Base-by-base conservation (phyloP, 2,797 vertebrate genomes). In the Hippocampus kuda region DNA sequence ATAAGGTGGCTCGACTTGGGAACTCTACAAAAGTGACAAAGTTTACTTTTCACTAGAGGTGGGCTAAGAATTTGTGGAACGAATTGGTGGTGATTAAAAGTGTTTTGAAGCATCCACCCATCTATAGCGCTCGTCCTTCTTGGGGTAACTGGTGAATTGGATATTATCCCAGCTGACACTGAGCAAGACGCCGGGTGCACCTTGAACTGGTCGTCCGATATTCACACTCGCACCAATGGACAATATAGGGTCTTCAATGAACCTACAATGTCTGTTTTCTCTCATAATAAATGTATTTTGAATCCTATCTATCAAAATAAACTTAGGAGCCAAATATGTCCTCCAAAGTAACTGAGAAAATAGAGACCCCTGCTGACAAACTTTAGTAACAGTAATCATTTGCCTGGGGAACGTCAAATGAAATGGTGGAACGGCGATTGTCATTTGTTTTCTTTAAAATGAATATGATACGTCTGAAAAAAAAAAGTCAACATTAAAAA, bases 301-400 rank as follows among this genome's bases (percentile, higher is more conserved):
- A 61, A 68, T 65, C 63, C 6, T 26, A 30, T 3, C 18, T 64
- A 24, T 30, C 26, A 49, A 51, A 65, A 66, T 53, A 53, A 56
- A 48, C 30, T 59, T 71, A 49, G 69, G 18, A 75, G 20, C 61
- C 38, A 9, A 46, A 63, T 20, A 54, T 44, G 18, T 71, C 22
- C 56, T 74, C 38, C 20, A 38, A 69, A 27, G 82, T 87, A 86
- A 80, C 74, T 89, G 78, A 77, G 86, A 78, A 81, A 88, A 88
- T 77, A 84, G 89, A 88, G 85, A 90, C 91, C 88, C 81, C 91
- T 91, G 81, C 86, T 88, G 91, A 80, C 77, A 67, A 77, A 26
- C 74, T 63, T 20, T 67, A 79, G 81, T 77, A 85, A 70, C 46
- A 65, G 26, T 68, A 71, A 49, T 66, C 20, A 66, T 62, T 70